phyloP scores from a whole-genome alignment of 2,113 vertebrate species.

The Apteryx owenii region DNA sequence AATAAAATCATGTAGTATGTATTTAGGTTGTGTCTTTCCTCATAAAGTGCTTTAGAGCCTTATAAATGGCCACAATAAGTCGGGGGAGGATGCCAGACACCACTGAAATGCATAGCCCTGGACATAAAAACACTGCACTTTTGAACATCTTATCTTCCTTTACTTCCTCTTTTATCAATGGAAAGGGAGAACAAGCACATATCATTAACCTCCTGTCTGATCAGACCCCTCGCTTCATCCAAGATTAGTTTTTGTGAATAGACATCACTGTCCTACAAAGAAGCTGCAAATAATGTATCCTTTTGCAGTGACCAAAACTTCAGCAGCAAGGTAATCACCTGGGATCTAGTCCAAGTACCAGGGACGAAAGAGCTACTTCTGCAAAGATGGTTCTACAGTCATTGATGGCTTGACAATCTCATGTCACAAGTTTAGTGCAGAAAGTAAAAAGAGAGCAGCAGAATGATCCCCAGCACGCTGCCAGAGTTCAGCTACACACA shows the following conservation, averaged over 20 bases:
- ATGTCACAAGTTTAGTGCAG: not conserved
- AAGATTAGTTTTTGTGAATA: not conserved
- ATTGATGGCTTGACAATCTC: not conserved
- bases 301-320: not conserved
- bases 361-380: not conserved
- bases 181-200: not conserved
- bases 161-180: not conserved
- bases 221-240: not conserved
- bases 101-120: not conserved
- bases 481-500: no score
- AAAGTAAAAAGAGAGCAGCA: not conserved
- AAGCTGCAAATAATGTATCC: not conserved
- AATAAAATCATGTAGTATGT: not conserved
- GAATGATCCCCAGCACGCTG: not conserved
- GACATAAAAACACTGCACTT: not conserved
- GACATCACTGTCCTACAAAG: no score
- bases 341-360: not conserved
- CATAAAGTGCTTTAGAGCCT: not conserved
- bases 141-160: not conserved
- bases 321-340: not conserved
- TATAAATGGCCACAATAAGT: not conserved
- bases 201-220: not conserved
- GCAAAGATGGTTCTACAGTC: not conserved
- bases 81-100: not conserved
- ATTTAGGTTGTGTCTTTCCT: not conserved